phyloP scores from a whole-genome alignment of 1,140 invertebrate species.

The Sarcophaga bullata region DNA sequence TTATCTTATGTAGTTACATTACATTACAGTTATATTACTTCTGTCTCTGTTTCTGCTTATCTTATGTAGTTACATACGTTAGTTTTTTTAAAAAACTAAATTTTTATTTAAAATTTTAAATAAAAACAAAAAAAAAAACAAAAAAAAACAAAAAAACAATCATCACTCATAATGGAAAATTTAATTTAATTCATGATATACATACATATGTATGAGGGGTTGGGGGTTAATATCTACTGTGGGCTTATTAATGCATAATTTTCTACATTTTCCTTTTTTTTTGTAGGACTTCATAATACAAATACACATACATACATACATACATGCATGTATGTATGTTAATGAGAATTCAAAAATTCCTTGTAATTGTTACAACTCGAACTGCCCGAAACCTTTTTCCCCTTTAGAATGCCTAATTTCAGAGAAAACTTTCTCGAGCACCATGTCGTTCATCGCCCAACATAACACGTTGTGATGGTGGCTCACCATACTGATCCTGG shows the following conservation, averaged over 20 bases:
- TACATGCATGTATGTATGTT: too few relatives aligned
- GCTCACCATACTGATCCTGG: conserved; percentile 89
- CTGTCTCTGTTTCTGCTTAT: neutral
- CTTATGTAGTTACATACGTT: neutral
- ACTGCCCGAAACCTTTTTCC: neutral
- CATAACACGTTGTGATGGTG: conserved; percentile 67
- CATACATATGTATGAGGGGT: neutral
- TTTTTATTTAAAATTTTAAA: neutral
- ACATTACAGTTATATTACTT: neutral
- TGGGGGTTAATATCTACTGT: neutral
- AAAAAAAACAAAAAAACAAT: neutral
- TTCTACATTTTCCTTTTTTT: too few relatives aligned
- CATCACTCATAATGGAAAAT: neutral
- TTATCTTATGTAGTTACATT: neutral
- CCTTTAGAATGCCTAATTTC: conserved; percentile 49
- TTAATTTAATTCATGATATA: neutral
- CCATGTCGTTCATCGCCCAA: conserved; percentile 63
- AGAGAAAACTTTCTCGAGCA: conserved; percentile 64
- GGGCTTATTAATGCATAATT: neutral
- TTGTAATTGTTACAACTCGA: neutral
- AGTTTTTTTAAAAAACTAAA: neutral
- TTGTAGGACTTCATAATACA: neutral
- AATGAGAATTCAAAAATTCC: neutral
- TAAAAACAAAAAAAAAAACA: neutral
- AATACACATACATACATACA: too few relatives aligned